Base-by-base conservation (phyloP, 2,797 vertebrate genomes). In the Prionace glauca region DNA sequence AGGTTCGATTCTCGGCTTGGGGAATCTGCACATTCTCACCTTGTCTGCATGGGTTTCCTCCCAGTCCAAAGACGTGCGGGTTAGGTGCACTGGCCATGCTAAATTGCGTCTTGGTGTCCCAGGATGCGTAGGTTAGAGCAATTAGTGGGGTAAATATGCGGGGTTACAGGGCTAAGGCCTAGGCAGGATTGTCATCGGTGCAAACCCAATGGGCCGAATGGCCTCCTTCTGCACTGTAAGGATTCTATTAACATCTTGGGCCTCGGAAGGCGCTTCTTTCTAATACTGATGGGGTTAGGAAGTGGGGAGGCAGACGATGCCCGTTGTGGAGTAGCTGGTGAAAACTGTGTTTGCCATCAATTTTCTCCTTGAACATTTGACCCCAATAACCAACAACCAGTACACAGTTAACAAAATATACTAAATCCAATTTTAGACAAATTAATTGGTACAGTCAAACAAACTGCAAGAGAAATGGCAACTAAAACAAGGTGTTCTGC, bases 391-490 rank as follows among this genome's bases (percentile, higher is more conserved):
- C 32, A 65, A 67, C 41, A 69, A 93, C 45, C 18, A 92, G 14
- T 26, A 56, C 12, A 60, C 8, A 94, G 12, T 45, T 45, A 71
- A 71, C 22, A 26, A 50, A 94, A 74, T 4, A 94, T 94, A 16
- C 69, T 56, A 16, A 24, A 65, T 24, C 22, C 32, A 16, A 62
- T 94, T 60, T 95, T 67, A 65, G 93, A 92, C 86, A 74, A 95
- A 93, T 74, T 62, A 90, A 91, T 62, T 67, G 95, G 95, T 94
- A 95, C 71, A 86, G 74, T 94, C 74, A 62, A 93, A 74, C 88
- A 86, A 67, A 45, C 11, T 94, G 69, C 77, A 36, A 93, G 69
- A 74, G 45, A 94, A 94, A 96, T 95, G 95, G 50, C 88, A 95
- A 62, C 67, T 72, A 94, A 74, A 94, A 50, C 65, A 94, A 94